These are phyloP conservation scores for Melanotus villosus DNA, from an alignment of 2,888 invertebrate genomes.

Conservation along the genomic window DNA sequence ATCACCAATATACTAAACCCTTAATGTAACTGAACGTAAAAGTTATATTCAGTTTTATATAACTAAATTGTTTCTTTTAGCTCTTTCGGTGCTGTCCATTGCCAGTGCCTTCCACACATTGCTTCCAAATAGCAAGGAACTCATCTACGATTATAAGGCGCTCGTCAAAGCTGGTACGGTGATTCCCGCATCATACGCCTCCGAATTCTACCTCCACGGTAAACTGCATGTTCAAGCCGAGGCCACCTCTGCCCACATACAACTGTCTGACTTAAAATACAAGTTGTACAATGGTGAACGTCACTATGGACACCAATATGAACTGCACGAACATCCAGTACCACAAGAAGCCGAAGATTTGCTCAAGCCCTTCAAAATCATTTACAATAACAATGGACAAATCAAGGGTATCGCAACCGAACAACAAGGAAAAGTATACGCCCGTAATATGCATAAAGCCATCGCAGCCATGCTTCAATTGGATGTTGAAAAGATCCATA, in stretches of 20 bases:
- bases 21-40: too few relatives aligned
- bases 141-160: constrained; percentile 62
- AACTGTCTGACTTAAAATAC: constrained; percentile 57
- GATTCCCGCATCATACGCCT: constrained; percentile 59
- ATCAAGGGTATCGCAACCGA: constrained; percentile 57
- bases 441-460: constrained; percentile 64
- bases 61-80: too few relatives aligned
- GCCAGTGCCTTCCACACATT: constrained; percentile 47
- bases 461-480: constrained; percentile 64
- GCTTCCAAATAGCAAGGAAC: constrained; percentile 60
- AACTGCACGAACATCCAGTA: constrained; percentile 34
- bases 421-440: constrained; percentile 59
- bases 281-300: constrained; percentile 60
- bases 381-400: constrained; percentile 52
- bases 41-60: too few relatives aligned
- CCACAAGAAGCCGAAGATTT: constrained; percentile 47
- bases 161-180: constrained; percentile 59
- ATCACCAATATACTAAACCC: too few relatives aligned
- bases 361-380: constrained; percentile 47
- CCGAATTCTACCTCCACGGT: constrained; percentile 61
- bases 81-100: constrained; percentile 39
- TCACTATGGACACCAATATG: constrained; percentile 22
- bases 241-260: constrained; percentile 57
- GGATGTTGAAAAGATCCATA: constrained; percentile 54
- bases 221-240: constrained; percentile 60